These are phyloP conservation scores for Rhinichthys osculus DNA, from an alignment of 2,797 vertebrate genomes.

Conservation along the genomic window DNA sequence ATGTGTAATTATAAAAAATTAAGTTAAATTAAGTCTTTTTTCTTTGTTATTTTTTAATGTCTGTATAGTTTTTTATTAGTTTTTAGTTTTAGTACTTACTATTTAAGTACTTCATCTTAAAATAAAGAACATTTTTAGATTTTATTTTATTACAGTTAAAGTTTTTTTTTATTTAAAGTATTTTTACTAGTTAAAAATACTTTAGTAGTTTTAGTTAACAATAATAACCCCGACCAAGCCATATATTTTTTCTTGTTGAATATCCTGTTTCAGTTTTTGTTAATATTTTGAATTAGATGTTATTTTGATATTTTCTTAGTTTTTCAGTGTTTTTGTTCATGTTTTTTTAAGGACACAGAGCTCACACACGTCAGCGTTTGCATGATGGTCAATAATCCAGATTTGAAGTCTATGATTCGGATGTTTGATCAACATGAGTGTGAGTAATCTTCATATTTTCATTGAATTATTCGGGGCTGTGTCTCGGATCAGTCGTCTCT, in stretches of 20 bases:
- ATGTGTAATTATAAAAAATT: too few relatives aligned
- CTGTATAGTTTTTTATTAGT: not conserved
- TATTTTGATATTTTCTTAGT: not conserved
- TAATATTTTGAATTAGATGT: not conserved
- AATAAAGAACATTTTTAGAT: not conserved
- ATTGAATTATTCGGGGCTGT: not conserved
- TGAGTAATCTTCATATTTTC: not conserved
- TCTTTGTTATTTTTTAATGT: not conserved
- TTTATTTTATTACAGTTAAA: not conserved
- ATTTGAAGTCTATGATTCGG: not conserved
- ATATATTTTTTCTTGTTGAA: too few relatives aligned
- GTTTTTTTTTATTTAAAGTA: too few relatives aligned
- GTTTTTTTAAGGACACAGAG: not conserved
- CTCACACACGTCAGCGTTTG: not conserved
- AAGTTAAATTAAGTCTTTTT: too few relatives aligned
- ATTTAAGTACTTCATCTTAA: not conserved
- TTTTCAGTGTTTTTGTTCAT: not conserved
- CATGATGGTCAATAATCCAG: not conserved
- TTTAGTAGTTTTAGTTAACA: too few relatives aligned
- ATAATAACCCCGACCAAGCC: not conserved
- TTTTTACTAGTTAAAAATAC: too few relatives aligned
- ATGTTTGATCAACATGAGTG: not conserved
- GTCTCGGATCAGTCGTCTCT: not conserved
- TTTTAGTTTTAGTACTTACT: not conserved
- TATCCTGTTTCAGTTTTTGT: not conserved